A percentile compares a stretch with the other conserved stretches of the same genome.
These are phyloP conservation scores for Bombyx mori DNA, from an alignment of 1,140 invertebrate genomes.

Conservation along the genomic window ASM3026992v2 NC_085115.1:11449501-11450000, in stretches of 20 bases:
- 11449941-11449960: background rate
- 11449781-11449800: constrained; percentile 5
- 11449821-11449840: constrained; percentile 9
- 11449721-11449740: background rate
- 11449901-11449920: background rate
- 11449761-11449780: constrained; percentile 7
- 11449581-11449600: too few relatives aligned
- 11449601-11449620: too few relatives aligned
- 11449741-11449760: background rate
- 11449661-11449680: too few relatives aligned
- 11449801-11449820: constrained; percentile 1
- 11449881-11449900: background rate
- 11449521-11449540: too few relatives aligned
- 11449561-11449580: too few relatives aligned
- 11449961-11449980: background rate
- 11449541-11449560: too few relatives aligned
- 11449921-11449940: constrained; percentile 1
- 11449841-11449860: constrained; percentile 2
- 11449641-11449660: too few relatives aligned
- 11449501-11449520: too few relatives aligned
- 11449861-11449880: constrained; percentile 1
- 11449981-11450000: constrained; percentile 2
- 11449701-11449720: background rate
- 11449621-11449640: too few relatives aligned
- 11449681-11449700: too few relatives aligned